Evolutionary conservation across 2,797 vertebrate genomes (phyloP), one percentile per base, ranked within the genome.

Genomic region (Philypnodon macrostomus): DNA sequence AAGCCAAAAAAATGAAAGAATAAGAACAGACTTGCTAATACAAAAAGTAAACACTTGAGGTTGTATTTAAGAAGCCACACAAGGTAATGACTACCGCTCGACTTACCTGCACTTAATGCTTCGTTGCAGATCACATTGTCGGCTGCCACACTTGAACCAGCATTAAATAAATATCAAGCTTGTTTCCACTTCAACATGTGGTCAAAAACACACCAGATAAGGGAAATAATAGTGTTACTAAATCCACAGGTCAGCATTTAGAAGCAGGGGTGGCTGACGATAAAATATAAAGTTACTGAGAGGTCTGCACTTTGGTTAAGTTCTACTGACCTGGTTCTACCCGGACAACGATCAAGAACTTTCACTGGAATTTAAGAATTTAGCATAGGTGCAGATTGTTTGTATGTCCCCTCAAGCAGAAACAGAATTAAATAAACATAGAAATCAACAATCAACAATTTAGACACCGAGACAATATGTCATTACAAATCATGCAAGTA

Each of bases 31-130:
- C n/a, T n/a, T n/a, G n/a, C n/a, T n/a, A n/a, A n/a, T n/a, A n/a
- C n/a, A n/a, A n/a, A n/a, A n/a, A n/a, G 59, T 55, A 31, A 38
- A 64, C 26, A 32, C 62, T 17, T 62, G 52, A 68, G 47, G 61
- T 66, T 69, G 48, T 63, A 69, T 48, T 70, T 66, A 62, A 37
- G 29, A 17, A 53, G 45, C 51, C 21, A 23, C 3, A 31, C 57
- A 44, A 64, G 73, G 77, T 83, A 80, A 85, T 77, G 58, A 85
- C n/a, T n/a, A 70, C 70, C 41, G 49, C 79, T 81, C 53, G 2
- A 70, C 63, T 85, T 83, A 79, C 77, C 47, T 51, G 49, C 40
- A 40, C 35, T 52, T 48, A 49, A 69, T 47, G 57, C 67, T 57
- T 65, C 41, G 50, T 26, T 52, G 50, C 60, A 39, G 65, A 62